Conservation (phyloP, 2,797 vertebrate species). For the Otus scops region DNA sequence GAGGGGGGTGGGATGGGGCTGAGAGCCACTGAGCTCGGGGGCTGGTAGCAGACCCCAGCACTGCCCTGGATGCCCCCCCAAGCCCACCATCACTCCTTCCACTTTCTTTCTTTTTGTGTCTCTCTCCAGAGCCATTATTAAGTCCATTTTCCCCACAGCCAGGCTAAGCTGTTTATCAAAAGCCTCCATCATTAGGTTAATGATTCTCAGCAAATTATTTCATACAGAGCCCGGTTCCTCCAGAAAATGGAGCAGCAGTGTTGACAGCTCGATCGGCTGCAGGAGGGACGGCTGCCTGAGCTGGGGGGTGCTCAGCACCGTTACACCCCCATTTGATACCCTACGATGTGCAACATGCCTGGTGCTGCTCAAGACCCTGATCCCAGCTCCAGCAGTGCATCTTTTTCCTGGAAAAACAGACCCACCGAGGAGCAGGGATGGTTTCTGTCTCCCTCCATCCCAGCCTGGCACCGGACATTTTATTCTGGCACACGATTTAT, state of each 20-base stretch:
- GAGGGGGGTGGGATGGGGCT: background rate
- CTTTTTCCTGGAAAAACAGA: background rate
- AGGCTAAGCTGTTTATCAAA: slow-evolving; percentile 66
- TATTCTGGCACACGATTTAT: background rate
- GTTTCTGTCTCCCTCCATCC: slow-evolving; percentile 3
- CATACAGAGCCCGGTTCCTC: slow-evolving; percentile 35
- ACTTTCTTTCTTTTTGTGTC: background rate
- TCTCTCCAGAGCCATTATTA: slow-evolving; percentile 32
- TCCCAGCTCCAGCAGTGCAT: accelerated
- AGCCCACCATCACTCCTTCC: background rate
- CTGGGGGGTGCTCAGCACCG: accelerated
- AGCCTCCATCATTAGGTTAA: slow-evolving; percentile 75
- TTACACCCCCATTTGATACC: background rate
- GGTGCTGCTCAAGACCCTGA: background rate
- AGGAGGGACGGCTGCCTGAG: background rate
- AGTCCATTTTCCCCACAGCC: slow-evolving; percentile 44
- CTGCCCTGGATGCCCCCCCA: background rate
- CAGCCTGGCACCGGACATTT: background rate
- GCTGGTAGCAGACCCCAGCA: background rate
- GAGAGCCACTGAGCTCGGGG: accelerated
- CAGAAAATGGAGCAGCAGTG: slow-evolving; percentile 34
- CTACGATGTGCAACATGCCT: accelerated
- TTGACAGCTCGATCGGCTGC: background rate
- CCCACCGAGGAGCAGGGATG: background rate
- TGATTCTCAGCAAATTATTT: slow-evolving; percentile 73